phyloP scores from a whole-genome alignment of 2,113 vertebrate species.

The Aptenodytes forsteri region DNA sequence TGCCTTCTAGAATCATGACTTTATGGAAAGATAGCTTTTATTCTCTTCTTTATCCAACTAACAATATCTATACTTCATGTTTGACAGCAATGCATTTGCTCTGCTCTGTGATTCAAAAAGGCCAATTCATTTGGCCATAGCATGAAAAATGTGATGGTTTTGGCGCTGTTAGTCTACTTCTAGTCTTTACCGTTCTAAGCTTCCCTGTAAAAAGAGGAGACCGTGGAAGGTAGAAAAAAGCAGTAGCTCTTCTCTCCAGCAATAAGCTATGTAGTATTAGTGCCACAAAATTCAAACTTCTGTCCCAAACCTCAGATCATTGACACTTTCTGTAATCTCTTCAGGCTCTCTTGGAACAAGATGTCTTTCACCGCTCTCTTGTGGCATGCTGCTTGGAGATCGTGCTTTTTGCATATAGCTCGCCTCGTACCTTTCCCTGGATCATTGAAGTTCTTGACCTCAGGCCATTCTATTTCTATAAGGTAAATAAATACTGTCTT shows the following conservation, averaged over 20 bases:
- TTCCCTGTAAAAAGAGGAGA: neutral
- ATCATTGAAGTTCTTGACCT: slow-evolving; percentile 87
- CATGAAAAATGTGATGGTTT: neutral
- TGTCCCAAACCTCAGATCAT: accelerated
- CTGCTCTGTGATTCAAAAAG: neutral
- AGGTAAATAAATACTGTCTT: slow-evolving; percentile 73
- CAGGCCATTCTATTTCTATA: slow-evolving; percentile 93
- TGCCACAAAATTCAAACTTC: neutral
- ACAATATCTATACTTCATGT: neutral
- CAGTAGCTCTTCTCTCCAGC: neutral
- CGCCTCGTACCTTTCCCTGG: slow-evolving; percentile 95
- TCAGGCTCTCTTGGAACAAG: slow-evolving; percentile 91
- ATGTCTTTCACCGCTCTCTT: slow-evolving; percentile 92
- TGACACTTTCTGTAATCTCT: neutral
- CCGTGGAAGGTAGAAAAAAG: neutral
- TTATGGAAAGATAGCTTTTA: neutral
- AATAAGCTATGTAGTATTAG: neutral
- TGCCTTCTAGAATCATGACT: neutral
- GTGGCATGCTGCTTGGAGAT: slow-evolving; percentile 95
- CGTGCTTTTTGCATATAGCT: slow-evolving; percentile 94
- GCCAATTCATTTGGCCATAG: neutral
- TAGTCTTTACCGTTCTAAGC: neutral
- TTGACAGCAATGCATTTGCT: neutral
- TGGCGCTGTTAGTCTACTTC: neutral
- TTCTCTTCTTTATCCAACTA: neutral